Base-by-base conservation (phyloP, 2,888 invertebrate genomes). In the Fragum whitleyi region DNA sequence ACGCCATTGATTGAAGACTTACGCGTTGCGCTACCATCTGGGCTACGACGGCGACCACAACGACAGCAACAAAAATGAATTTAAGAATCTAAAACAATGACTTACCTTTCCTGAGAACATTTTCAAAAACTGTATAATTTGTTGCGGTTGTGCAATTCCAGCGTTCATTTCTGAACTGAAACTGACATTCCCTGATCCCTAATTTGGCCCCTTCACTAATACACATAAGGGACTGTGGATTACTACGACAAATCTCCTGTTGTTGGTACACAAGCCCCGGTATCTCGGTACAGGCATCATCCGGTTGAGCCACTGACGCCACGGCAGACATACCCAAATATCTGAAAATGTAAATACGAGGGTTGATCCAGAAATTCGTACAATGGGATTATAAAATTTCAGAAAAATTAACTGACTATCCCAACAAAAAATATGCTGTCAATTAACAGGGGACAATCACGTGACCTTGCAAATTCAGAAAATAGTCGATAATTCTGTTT, bases 141-240 rank as follows among this genome's bases (percentile, higher is more conserved):
- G 75, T 81, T 74, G 83, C 82, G 0, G 92, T 91, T 2, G 95
- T 94, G 86, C 95, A 95, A 91, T 95, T 95, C 95, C 95, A 95
- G 16, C 95, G 91, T 89, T 95, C 95, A 87, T 94, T 94, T 70
- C 94, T 92, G 91, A 95, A 95, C 91, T 95, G 95, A 74, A 93
- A 92, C 88, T 95, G 95, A 86, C 95, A 95, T 88, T 95, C 95
- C 42, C 92, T 89, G 80, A 95, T 95, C 36, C 95, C 95, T 53
- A 94, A 91, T 42, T 94, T 90, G 1, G 95, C 95, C 19, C 95
- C 95, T 57, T 95, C 94, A 19, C 95, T 94, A 68, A 95, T 95
- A 81, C 95, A 94, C 57, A 93, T 92, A 77, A 95, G 94, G 55
- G 95, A 94, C 88, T 94, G 93, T 0, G 95, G 95, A 85, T 95